phyloP scores from a whole-genome alignment of 1,140 invertebrate species.

The Andricus grossulariae region DNA sequence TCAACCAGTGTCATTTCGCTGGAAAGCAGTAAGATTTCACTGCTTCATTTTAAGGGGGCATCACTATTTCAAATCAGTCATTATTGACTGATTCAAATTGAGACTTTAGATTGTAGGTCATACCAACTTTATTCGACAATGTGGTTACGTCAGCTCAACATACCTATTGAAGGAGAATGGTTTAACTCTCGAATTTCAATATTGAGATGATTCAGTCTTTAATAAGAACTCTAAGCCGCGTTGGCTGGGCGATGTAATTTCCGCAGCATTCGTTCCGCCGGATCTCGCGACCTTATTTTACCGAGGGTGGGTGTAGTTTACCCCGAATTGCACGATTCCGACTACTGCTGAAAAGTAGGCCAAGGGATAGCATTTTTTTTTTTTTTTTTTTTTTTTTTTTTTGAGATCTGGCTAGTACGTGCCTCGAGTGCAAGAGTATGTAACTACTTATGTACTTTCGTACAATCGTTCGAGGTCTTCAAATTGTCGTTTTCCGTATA shows the following conservation, averaged over 20 bases:
- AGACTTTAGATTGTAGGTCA: too few relatives aligned
- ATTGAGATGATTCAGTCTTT: neutral
- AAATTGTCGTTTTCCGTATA: conserved; percentile 52
- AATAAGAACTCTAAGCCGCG: neutral
- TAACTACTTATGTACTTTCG: conserved; percentile 49
- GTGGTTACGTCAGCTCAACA: too few relatives aligned
- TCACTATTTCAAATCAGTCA: too few relatives aligned
- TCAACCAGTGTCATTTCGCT: too few relatives aligned
- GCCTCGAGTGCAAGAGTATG: conserved; percentile 46
- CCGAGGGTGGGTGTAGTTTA: neutral
- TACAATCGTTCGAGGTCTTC: conserved; percentile 22
- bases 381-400: conserved; percentile 59
- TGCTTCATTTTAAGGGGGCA: too few relatives aligned
- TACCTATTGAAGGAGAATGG: too few relatives aligned
- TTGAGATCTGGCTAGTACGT: conserved; percentile 48
- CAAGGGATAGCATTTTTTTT: conserved; percentile 52
- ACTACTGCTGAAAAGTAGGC: neutral
- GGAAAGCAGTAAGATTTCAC: too few relatives aligned
- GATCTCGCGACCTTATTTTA: conserved; percentile 4
- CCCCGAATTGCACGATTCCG: conserved; percentile 1
- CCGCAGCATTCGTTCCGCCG: conserved; percentile 9
- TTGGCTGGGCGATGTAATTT: neutral
- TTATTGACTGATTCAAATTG: too few relatives aligned
- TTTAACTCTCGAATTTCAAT: too few relatives aligned
- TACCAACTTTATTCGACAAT: too few relatives aligned